Evolutionary conservation across 1,140 invertebrate species (phyloP), one percentile per base, ranked within the genome.

Genomic region (Oscheius sp.): DNA sequence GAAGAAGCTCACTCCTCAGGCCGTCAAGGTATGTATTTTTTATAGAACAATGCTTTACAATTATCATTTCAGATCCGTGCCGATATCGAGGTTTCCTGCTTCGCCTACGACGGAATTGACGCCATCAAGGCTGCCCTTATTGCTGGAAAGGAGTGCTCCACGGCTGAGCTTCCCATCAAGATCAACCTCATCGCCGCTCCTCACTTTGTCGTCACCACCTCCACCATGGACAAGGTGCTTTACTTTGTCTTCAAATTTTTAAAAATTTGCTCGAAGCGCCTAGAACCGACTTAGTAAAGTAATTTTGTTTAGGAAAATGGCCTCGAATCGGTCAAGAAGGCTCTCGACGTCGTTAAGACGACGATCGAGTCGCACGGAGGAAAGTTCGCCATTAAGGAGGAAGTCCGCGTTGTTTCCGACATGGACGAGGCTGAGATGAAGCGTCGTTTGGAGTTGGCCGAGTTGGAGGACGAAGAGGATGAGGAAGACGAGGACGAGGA

Each of bases 101-200:
- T 92, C 2, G 89, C 88, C 71, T 97, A 97, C 84, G 95, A 99
- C 86, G 97, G 97, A 32, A 97, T 99, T 80, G 95, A 99, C 88
- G 97, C 97, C 42, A 95, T 99, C 0, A 98, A 98, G 86, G 88
- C 90, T 70, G 94, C 97, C 0, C 86, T 99, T 2, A 91, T 90
- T 85, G 89, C 92, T 83, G 97, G 97, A 2, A 89, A 99, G n/a
- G 90, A 91, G 61, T 88, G 93, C 42, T 95, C 94, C 2, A 95
- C 92, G 4, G 91, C 92, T 80, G 92, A 94, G 76, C 90, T 98
- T 86, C 93, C 93, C 4, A 95, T 99, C 76, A 97, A 96, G 87
- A 99, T 99, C 79, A 99, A 99, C 87, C 87, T 99, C 61, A 98
- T 99, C 85, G 96, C 97, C 38, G 95, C 97, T 49, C 97, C 97